Base-by-base conservation (phyloP, 2,888 invertebrate genomes). In the Gisinianus flammeolus region DNA sequence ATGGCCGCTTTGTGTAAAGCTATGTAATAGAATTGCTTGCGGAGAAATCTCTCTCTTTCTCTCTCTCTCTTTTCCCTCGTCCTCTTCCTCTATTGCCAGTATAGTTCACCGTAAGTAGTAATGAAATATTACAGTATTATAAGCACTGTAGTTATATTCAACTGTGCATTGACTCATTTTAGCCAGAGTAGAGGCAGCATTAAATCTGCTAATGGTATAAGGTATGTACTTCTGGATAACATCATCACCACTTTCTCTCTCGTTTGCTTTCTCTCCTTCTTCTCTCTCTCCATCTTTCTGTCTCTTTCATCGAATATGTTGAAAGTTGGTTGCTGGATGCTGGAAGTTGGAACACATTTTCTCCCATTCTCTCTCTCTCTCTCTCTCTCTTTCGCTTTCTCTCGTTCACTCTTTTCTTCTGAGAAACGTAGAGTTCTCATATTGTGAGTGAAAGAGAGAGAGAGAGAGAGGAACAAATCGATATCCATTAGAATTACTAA, bases 401-500 rank as follows among this genome's bases (percentile, higher is more conserved):
- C 5, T n/a, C 16, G n/a, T 62, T 62, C 2, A 1, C 8, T 58
- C 1, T 56, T 5, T 24, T 58, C 58, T 58, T 8, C 56, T 10
- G 12, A 35, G 6, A 58, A 58, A 58, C 22, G 24, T 58, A 22
- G 16, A 44, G 1, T 2, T 44, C 19, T 35, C 35, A 35, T 12
- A 35, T 35, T 35, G 62, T 62, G 22, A 28, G 26, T 10, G 62
- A 62, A 62, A 62, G 30, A 52, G 62, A 77, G 44, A 67, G n/a
- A n/a, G 64, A 33, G 69, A 33, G 69, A 67, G 16, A 28, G n/a
- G 62, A 54, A 35, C 62, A 67, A 76, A 79, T 79, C 79, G 76
- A 79, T 79, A 79, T 76, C 79, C 79, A 79, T 79, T 79, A 79
- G 79, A 79, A 79, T 79, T 79, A 79, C 79, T 79, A 79, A 79